These are phyloP conservation scores for Crossaster papposus DNA, from an alignment of 53 echinoderm and acorn worm genomes.

Conservation along the genomic window DNA sequence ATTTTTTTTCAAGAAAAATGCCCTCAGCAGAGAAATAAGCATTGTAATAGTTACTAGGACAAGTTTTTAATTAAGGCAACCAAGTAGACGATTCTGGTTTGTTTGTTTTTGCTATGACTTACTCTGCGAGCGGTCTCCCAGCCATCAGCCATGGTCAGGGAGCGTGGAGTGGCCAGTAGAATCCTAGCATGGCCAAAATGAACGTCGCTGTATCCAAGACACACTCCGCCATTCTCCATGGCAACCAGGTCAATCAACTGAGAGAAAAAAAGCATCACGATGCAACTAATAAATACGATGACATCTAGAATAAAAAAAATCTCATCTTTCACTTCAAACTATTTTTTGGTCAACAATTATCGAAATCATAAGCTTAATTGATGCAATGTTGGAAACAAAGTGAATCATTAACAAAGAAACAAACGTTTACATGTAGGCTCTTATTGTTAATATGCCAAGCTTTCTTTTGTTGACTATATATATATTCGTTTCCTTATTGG, in stretches of 20 bases:
- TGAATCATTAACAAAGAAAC: too few species aligned
- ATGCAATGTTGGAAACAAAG: too few species aligned
- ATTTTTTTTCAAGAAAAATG: too few species aligned
- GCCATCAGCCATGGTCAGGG: constrained; percentile 82
- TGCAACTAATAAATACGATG: too few species aligned
- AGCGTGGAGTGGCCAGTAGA: constrained; percentile 62
- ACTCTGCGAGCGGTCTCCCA: constrained; percentile 88
- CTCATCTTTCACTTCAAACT: too few species aligned
- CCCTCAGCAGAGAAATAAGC: too few species aligned
- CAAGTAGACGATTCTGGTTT: background rate
- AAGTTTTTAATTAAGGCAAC: background rate
- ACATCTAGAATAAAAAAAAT: background rate
- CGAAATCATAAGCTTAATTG: too few species aligned
- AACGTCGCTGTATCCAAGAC: constrained; percentile 81
- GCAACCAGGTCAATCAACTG: constrained; percentile 78
- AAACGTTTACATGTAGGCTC: too few species aligned
- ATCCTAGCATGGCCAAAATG: constrained; percentile 80
- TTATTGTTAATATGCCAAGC: too few species aligned
- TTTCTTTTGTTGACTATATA: too few species aligned
- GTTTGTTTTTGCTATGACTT: background rate
- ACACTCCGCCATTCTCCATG: constrained; percentile 81
- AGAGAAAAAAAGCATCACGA: background rate
- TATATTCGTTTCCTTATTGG: too few species aligned
- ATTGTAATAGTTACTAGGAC: background rate
- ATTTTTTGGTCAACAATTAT: too few species aligned